These are phyloP conservation scores for Cinclus mexicanus DNA, from an alignment of 2,113 vertebrate genomes.

Conservation along the genomic window DNA sequence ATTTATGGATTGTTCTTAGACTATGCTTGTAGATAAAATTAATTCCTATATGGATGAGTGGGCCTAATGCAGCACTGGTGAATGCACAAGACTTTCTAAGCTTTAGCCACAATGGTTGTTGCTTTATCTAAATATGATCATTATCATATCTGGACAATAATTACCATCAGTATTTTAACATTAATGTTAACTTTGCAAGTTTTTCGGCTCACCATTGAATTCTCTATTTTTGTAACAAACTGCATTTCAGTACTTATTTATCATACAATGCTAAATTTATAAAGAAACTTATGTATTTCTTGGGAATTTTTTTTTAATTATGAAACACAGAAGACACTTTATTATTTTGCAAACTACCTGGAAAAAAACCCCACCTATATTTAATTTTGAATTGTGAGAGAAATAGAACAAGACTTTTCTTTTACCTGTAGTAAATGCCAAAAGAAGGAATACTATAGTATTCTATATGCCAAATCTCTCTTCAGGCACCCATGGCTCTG, in stretches of 20 bases:
- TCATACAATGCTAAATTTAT: neutral
- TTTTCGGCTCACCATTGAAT: neutral
- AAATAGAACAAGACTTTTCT: neutral
- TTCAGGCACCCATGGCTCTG: slow-evolving; percentile 93
- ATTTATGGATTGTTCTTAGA: neutral
- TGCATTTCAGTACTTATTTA: neutral
- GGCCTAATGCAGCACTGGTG: neutral
- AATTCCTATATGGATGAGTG: neutral
- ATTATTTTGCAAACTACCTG: neutral
- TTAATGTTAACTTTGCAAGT: neutral
- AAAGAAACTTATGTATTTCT: neutral
- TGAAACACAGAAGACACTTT: neutral
- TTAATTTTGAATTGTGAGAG: neutral
- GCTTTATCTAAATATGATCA: neutral
- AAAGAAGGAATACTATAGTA: neutral
- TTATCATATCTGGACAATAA: neutral
- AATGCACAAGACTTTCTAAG: neutral
- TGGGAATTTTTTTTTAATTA: neutral
- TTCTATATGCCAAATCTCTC: neutral
- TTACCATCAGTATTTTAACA: too few species aligned
- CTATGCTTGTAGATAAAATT: neutral
- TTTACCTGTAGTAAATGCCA: neutral
- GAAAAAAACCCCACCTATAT: fast-evolving
- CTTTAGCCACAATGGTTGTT: neutral
- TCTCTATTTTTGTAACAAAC: neutral